Base-by-base conservation (phyloP, 2,888 invertebrate genomes). In the Atherix ibis region DNA sequence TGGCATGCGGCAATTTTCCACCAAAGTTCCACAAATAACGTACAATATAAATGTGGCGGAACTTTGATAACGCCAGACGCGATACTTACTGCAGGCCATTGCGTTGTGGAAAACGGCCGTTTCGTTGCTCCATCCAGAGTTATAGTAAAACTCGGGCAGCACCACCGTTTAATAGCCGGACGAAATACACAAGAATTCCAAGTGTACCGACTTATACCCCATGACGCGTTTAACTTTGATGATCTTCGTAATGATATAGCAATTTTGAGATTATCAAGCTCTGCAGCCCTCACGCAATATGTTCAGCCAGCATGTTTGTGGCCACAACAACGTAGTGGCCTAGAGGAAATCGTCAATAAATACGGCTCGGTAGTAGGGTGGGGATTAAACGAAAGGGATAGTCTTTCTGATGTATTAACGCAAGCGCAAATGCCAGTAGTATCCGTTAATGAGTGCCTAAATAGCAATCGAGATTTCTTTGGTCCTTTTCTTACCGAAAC, bases 261-360 rank as follows among this genome's bases (percentile, higher is more conserved):
- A 1, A 19, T 62, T 6, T 24, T 63, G 12, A 58, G 52, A 38
- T 35, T 62, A 12, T 51, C 44, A 9, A 47, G 53, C 1, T 52
- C 53, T 41, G 57, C 46, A 0, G 31, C 34, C 1, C 59, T 48
- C 14, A 48, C 42, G n/a, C 49, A 56, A n/a, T 61, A 55, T 33
- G 49, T 62, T 2, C 61, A 62, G 37, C 61, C 60, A 25, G 54
- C 58, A 3, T 61, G 59, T 34, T 24, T 62, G 4, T 62, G 62
- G 62, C 40, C 50, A 13, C 38, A 34, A 5, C 40, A 47, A 2
- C 49, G 19, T 12, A 28, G 27, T 14, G 24, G 26, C 31, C 15
- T 41, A 8, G 31, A 35, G 8, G 31, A 34, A 10, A 31, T 43
- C 9, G 13, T 41, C 10, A 31, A 42, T 25, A 31, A 38, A 24